Conservation (phyloP, 1,140 invertebrate genomes). For the Trichonephila clavipes region DNA sequence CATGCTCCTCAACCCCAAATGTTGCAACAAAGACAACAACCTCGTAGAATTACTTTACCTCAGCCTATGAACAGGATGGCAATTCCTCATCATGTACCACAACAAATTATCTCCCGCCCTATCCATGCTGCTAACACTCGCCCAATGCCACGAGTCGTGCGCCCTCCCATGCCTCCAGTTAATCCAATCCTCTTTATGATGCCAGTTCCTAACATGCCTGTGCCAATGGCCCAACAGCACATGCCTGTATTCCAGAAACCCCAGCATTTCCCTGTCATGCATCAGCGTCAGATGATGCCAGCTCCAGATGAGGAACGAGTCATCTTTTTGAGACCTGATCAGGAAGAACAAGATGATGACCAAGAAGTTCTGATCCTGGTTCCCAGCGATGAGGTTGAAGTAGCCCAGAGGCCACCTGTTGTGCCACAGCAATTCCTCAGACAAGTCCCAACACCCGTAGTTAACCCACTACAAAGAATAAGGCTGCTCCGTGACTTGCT, state of each 20-base stretch:
- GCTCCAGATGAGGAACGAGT: constrained; percentile 55
- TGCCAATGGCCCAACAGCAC: constrained; percentile 68
- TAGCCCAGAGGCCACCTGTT: constrained; percentile 53
- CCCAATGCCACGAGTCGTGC: constrained; percentile 26
- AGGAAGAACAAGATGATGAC: constrained; percentile 69
- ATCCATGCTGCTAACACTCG: constrained; percentile 33
- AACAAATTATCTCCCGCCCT: constrained; percentile 38
- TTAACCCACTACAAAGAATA: constrained; percentile 65
- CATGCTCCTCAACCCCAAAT: constrained; percentile 43
- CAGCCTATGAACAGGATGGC: constrained; percentile 44
- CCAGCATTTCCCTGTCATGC: constrained; percentile 47
- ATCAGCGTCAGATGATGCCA: neutral
- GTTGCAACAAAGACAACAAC: constrained; percentile 38
- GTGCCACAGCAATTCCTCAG: constrained; percentile 39
- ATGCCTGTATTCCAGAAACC: constrained; percentile 60
- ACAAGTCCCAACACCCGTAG: constrained; percentile 59
- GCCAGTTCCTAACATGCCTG: constrained; percentile 61
- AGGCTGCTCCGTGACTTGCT: constrained; percentile 62
- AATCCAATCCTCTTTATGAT: constrained; percentile 70
- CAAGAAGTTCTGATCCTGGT: constrained; percentile 71
- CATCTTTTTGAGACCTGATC: constrained; percentile 55
- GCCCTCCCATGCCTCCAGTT: constrained; percentile 69
- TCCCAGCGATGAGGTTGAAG: constrained; percentile 69
- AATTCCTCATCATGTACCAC: constrained; percentile 7
- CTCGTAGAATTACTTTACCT: constrained; percentile 47